A percentile compares a stretch with the other conserved stretches of the same genome.
Evolutionary conservation across 2,888 invertebrate genomes (phyloP).

Genomic region (Sarcophaga rosellei): DNA sequence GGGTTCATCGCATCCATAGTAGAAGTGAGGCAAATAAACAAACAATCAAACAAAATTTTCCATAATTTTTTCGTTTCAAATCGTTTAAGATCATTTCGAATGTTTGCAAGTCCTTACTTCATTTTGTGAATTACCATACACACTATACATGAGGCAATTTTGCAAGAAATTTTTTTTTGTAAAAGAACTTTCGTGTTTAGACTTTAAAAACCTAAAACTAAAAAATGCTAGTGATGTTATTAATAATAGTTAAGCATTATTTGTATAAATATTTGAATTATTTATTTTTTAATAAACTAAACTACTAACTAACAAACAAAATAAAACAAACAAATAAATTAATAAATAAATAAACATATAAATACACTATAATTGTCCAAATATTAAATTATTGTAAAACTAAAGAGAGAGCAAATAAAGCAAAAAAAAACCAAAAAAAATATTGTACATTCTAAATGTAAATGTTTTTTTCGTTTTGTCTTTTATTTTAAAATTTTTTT

Average conservation of each 20-base stretch:
- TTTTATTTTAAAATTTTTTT: neutral
- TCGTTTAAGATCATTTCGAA: neutral
- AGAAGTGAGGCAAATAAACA: conserved; percentile 72
- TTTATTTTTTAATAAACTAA: conserved; percentile 35
- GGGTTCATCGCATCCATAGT: conserved; percentile 90
- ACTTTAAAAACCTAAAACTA: conserved; percentile 27
- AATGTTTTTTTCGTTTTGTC: conserved; percentile 32
- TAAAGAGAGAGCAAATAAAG: neutral
- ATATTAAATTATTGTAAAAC: conserved; percentile 53
- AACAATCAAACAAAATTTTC: conserved; percentile 12
- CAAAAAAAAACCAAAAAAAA: neutral
- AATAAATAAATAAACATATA: conserved; percentile 19
- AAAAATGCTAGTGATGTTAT: conserved; percentile 71
- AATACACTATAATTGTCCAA: conserved; percentile 61
- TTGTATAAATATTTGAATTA: conserved; percentile 59
- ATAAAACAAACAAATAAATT: conserved; percentile 43
- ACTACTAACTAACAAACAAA: too few relatives aligned
- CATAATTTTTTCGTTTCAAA: neutral
- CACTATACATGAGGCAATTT: too few relatives aligned
- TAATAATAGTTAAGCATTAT: conserved; percentile 61
- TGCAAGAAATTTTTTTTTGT: conserved; percentile 7
- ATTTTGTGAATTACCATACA: too few relatives aligned
- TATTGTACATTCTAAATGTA: conserved; percentile 60
- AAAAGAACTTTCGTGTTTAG: conserved; percentile 19
- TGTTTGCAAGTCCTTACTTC: neutral